phyloP scores from a whole-genome alignment of 2,113 vertebrate species.

The Actenoides hombroni region DNA sequence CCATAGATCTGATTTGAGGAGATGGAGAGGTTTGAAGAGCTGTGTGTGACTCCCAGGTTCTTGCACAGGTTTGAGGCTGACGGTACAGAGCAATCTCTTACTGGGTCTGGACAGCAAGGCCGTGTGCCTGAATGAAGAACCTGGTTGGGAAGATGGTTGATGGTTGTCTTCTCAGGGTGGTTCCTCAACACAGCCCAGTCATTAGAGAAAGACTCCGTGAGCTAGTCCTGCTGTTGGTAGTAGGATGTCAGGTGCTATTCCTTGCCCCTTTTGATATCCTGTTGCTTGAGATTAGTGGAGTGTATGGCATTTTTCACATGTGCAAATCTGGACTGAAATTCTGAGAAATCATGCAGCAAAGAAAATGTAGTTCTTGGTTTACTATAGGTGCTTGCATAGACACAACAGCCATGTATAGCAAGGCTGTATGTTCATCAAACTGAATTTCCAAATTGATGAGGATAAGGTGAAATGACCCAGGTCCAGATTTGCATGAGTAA shows the following conservation, averaged over 20 bases:
- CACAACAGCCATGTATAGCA: neutral
- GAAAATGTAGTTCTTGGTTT: neutral
- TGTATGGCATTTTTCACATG: rapidly evolving
- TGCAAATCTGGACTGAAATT: neutral
- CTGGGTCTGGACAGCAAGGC: neutral
- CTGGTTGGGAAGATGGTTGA: neutral
- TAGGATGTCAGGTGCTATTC: neutral
- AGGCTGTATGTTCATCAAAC: neutral
- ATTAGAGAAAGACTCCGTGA: neutral
- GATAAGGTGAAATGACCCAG: neutral
- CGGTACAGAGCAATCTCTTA: neutral
- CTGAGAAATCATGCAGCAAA: neutral
- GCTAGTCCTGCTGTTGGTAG: neutral
- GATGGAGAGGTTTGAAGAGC: neutral
- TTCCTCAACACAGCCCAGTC: neutral
- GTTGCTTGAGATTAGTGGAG: neutral
- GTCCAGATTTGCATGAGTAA: neutral
- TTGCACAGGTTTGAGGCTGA: neutral
- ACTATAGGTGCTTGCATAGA: neutral
- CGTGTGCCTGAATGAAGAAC: neutral
- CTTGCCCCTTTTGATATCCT: neutral
- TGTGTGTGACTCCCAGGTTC: neutral
- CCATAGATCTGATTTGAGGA: neutral
- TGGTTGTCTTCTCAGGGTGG: neutral
- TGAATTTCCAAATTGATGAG: neutral